Conservation (phyloP, 1,140 invertebrate species). For the Magallana angulata region DNA sequence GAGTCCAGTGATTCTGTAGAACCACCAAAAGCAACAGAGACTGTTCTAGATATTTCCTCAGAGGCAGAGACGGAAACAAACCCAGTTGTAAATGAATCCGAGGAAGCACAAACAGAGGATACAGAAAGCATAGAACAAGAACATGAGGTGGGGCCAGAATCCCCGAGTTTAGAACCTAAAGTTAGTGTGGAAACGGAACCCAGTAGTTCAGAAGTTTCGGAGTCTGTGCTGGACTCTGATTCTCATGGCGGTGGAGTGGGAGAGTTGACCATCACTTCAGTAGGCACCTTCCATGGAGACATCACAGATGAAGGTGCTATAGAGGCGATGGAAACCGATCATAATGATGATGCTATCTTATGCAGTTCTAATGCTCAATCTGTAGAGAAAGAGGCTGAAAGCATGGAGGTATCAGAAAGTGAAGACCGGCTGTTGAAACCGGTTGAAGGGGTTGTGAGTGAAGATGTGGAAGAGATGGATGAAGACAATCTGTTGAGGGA, state of each 20-base stretch:
- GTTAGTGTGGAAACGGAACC: neutral
- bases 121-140: no score
- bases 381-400: neutral
- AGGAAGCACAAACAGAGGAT: no score
- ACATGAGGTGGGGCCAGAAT: neutral
- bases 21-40: neutral
- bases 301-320: slow-evolving; percentile 7
- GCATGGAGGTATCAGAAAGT: neutral
- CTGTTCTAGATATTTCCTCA: neutral
- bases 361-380: slow-evolving; percentile 26
- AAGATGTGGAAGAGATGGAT: slow-evolving; percentile 29
- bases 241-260: neutral
- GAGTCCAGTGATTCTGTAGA: neutral
- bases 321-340: slow-evolving; percentile 11
- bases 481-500: slow-evolving; percentile 37
- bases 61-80: neutral
- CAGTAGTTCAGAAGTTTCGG: neutral
- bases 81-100: neutral
- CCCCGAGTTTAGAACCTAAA: neutral
- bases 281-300: neutral
- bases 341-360: slow-evolving; percentile 30
- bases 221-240: neutral
- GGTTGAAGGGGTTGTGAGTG: slow-evolving; percentile 2
- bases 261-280: neutral
- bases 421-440: slow-evolving; percentile 18